phyloP scores from a whole-genome alignment of 2,797 vertebrate species.

The Clarias fuscus region DNA sequence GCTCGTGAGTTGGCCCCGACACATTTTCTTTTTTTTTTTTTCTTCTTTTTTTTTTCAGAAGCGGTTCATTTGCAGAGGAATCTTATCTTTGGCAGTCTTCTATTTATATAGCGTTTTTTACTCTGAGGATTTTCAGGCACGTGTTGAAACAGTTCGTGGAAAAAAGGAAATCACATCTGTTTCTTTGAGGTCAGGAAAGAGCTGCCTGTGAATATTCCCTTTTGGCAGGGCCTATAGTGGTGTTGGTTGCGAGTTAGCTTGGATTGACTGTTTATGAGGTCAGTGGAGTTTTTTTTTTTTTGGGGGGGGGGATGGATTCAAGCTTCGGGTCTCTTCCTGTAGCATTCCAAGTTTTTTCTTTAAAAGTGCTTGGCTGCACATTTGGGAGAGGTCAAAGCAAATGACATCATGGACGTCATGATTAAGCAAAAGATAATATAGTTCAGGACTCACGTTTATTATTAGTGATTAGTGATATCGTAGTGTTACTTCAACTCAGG shows the following conservation, averaged over 20 bases:
- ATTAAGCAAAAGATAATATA: background rate
- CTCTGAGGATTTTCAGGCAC: constrained; percentile 35
- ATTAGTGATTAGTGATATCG: background rate
- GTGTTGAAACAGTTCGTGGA: constrained; percentile 62
- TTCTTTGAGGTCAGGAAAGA: constrained; percentile 56
- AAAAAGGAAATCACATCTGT: constrained; percentile 71
- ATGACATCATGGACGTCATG: constrained; percentile 49
- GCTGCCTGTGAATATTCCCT: constrained; percentile 31
- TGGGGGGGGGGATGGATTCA: background rate
- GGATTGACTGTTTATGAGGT: constrained; percentile 16
- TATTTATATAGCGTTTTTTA: constrained; percentile 24
- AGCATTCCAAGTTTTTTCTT: constrained; percentile 17
- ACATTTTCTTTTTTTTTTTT: background rate
- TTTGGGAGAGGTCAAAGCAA: constrained; percentile 36
- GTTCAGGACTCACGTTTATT: background rate
- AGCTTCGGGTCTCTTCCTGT: constrained; percentile 5
- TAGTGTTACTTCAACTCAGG: background rate
- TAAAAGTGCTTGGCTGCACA: constrained; percentile 13
- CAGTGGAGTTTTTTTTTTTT: background rate
- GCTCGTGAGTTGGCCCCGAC: background rate
- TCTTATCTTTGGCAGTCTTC: background rate
- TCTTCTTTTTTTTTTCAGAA: background rate
- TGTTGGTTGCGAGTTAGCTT: constrained; percentile 24
- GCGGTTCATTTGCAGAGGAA: background rate
- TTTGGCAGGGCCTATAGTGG: background rate